Conservation (phyloP, 2,113 vertebrate species). For the Dipodomys merriami region DNA sequence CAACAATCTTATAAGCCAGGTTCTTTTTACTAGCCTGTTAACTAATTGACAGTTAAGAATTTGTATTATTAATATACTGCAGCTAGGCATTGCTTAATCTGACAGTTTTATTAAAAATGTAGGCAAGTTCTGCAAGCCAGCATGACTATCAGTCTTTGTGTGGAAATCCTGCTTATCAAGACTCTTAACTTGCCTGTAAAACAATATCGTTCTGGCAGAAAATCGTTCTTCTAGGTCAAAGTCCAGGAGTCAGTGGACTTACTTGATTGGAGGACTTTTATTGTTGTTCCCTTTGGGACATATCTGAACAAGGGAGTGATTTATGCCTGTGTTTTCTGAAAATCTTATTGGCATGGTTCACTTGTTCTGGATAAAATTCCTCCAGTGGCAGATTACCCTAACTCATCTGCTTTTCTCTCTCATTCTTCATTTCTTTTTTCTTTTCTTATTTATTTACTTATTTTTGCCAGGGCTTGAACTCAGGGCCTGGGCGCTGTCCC, state of each 20-base stretch:
- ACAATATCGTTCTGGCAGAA: constrained; percentile 11
- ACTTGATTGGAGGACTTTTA: neutral
- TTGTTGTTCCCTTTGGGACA: constrained; percentile 1
- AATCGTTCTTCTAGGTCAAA: constrained; percentile 48
- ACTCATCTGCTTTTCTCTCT: neutral
- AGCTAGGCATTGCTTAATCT: constrained; percentile 86
- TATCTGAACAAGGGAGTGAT: constrained; percentile 11
- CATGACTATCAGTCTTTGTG: constrained; percentile 64
- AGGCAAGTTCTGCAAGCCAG: constrained; percentile 70
- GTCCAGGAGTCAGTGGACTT: neutral
- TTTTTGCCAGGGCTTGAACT: too few species aligned
- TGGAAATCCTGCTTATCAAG: constrained; percentile 52
- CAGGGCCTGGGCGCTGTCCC: too few species aligned
- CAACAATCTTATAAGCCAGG: constrained; percentile 89
- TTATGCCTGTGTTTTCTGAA: neutral
- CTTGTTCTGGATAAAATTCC: neutral
- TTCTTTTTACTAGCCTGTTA: constrained; percentile 92
- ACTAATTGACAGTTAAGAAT: constrained; percentile 94
- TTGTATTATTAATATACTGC: constrained; percentile 89
- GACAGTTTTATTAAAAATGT: constrained; percentile 88
- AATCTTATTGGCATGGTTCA: constrained; percentile 1
- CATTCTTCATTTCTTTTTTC: neutral
- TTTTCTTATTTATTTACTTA: too few species aligned
- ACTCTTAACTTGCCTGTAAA: constrained; percentile 55
- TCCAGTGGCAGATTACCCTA: neutral